These are phyloP conservation scores for Cebidichthys violaceus DNA, from an alignment of 2,113 vertebrate genomes.

Conservation along the genomic window DNA sequence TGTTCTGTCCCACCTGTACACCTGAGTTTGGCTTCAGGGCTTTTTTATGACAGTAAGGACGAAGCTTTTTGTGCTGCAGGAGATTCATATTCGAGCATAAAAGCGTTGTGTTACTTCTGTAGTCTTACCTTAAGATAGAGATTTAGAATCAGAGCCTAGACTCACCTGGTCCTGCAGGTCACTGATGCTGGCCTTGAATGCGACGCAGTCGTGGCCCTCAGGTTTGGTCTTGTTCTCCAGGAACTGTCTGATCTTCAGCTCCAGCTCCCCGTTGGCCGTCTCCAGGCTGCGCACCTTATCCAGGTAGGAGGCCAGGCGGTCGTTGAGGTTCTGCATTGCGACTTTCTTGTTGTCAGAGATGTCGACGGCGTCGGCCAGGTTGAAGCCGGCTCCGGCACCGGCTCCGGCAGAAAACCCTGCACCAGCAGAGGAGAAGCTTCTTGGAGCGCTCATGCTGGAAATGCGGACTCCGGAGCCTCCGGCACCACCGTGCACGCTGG, in stretches of 20 bases:
- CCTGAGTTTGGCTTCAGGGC: background rate
- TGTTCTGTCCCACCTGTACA: background rate
- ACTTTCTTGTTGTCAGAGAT: constrained; percentile 75
- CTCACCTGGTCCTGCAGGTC: constrained; percentile 79
- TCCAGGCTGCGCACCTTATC: constrained; percentile 81
- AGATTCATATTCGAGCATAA: background rate
- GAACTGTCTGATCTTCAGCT: constrained; percentile 81
- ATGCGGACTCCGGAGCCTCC: constrained; percentile 61
- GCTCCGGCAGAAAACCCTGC: constrained; percentile 13
- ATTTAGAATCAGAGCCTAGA: background rate
- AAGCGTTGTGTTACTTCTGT: no score
- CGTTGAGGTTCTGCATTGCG: constrained; percentile 85
- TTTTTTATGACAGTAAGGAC: background rate
- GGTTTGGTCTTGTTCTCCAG: constrained; percentile 70
- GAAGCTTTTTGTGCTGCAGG: no score
- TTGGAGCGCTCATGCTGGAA: constrained; percentile 33
- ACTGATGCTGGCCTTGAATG: constrained; percentile 49
- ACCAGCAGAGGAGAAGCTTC: constrained; percentile 29
- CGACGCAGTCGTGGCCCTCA: constrained; percentile 37
- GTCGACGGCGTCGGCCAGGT: constrained; percentile 38
- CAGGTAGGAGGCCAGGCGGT: constrained; percentile 82
- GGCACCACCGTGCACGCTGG: constrained; percentile 55
- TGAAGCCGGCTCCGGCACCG: constrained; percentile 45
- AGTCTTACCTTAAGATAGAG: background rate
- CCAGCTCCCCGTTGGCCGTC: constrained; percentile 78